Base-by-base conservation (phyloP, 2,797 vertebrate species). In the Hypotaenidia philippensis region DNA sequence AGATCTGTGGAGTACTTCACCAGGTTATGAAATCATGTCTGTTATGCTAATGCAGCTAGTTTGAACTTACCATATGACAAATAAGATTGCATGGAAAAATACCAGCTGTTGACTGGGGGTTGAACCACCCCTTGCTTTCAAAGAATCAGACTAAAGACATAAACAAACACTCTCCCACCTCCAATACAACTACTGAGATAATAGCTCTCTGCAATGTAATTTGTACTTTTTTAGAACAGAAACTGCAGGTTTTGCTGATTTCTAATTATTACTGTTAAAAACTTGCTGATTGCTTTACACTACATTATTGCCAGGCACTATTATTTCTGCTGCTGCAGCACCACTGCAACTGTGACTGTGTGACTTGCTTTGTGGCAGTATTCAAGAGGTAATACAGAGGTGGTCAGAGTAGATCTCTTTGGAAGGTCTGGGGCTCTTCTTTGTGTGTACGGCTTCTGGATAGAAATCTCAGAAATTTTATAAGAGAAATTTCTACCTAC, bases 351-450 rank as follows among this genome's bases (percentile, higher is more conserved):
- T 56, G 31, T 2, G 6, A 19, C 7, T 60, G 7, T 52, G 22
- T 0, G 3, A 41, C 41, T 45, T 85, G 15, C 22, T 76, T 87
- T 76, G 15, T 7, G 40, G 36, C 11, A 61, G 5, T 57, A 11
- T 25, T 47, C 4, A 52, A 49, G 11, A 4, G 2, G 4, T 27
- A 63, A n/a, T 7, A 50, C 5, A 77, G 38, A 59, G 11, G n/a
- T 41, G 7, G 17, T 74, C 31, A 52, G 18, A 44, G 2, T 4
- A 2, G 38, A 56, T 31, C 4, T 38, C 16, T 25, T 2, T 2
- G 3, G 21, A 38, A 6, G 1, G 7, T 2, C 18, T 47, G 5
- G 5, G n/a, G 5, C 13, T 75, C 22, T n/a, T 13, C 2, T 68
- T 75, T 75, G 52, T 60, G 10, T 18, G 21, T 6, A n/a, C 9